Conservation (phyloP, 2,113 vertebrate genomes). For the Otocyon megalotis region DNA sequence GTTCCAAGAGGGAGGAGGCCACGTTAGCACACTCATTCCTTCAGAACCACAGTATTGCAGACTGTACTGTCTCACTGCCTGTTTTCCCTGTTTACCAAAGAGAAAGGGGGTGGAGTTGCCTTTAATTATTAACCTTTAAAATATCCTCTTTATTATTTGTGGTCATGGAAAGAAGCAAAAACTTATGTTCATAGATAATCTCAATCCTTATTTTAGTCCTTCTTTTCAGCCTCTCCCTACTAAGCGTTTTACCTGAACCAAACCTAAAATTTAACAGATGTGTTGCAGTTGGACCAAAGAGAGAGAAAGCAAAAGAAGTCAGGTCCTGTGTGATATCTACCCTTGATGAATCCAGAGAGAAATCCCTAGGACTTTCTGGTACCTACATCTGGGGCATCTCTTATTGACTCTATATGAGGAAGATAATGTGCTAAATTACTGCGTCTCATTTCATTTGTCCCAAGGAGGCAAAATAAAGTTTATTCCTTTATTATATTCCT, state of each 20-base stretch:
- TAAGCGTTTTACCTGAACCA: background rate
- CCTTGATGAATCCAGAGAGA: background rate
- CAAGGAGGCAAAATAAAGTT: background rate
- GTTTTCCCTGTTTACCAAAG: background rate
- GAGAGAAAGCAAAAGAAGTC: background rate
- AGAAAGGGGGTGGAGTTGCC: background rate
- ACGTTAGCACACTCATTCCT: constrained; percentile 52
- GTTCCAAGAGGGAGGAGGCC: constrained; percentile 76
- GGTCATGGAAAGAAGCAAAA: constrained; percentile 38
- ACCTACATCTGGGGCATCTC: background rate
- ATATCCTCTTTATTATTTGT: constrained; percentile 62
- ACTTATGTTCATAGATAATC: background rate
- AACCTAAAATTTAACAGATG: background rate
- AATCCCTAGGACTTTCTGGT: background rate
- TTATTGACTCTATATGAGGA: background rate
- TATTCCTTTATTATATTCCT: constrained; percentile 30
- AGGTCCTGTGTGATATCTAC: background rate
- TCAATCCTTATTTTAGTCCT: background rate
- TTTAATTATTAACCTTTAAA: constrained; percentile 71
- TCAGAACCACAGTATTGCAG: constrained; percentile 66
- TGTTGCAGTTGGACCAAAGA: background rate
- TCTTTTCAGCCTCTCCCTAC: constrained; percentile 32
- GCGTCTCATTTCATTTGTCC: background rate
- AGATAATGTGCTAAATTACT: background rate
- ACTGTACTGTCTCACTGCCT: constrained; percentile 16